These are phyloP conservation scores for Condylostylus longicornis DNA, from an alignment of 1,140 invertebrate species.

Conservation along the genomic window DNA sequence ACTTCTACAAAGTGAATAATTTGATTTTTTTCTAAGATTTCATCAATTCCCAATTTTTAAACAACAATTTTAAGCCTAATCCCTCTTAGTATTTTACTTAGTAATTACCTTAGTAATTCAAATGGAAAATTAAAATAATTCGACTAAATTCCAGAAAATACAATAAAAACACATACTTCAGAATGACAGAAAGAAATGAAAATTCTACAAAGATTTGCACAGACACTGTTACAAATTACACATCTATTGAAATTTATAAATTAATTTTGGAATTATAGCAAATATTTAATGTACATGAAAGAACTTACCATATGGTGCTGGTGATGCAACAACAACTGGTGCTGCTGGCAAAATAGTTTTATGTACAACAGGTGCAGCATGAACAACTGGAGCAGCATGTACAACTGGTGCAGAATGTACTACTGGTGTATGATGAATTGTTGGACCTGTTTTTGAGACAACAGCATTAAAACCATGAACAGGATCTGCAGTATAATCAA, in stretches of 20 bases:
- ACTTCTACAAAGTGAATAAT: too few relatives aligned
- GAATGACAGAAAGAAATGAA: conserved; percentile 3
- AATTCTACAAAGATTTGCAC: neutral
- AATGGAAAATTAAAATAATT: conserved; percentile 14
- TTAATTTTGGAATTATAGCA: neutral
- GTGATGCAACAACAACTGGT: conserved; percentile 25
- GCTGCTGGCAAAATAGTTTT: conserved; percentile 19
- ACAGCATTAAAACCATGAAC: conserved; percentile 42
- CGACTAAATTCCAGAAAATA: neutral
- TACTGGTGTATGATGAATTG: conserved; percentile 32
- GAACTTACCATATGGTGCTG: conserved; percentile 34
- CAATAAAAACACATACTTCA: conserved; percentile 1
- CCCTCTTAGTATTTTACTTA: too few relatives aligned
- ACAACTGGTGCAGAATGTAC: conserved; percentile 18
- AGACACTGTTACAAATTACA: neutral
- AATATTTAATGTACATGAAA: neutral
- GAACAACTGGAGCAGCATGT: conserved; percentile 22
- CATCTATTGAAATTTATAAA: neutral
- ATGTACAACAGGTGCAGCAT: conserved; percentile 21
- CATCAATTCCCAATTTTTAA: too few relatives aligned
- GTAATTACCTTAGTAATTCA: too few relatives aligned
- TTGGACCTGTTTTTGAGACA: conserved; percentile 39
- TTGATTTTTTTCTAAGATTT: too few relatives aligned
- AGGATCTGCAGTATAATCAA: conserved; percentile 44
- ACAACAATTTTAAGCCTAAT: too few relatives aligned